These are phyloP conservation scores for Podocnemis expansa DNA, from an alignment of 2,113 vertebrate species.

Conservation along the genomic window DNA sequence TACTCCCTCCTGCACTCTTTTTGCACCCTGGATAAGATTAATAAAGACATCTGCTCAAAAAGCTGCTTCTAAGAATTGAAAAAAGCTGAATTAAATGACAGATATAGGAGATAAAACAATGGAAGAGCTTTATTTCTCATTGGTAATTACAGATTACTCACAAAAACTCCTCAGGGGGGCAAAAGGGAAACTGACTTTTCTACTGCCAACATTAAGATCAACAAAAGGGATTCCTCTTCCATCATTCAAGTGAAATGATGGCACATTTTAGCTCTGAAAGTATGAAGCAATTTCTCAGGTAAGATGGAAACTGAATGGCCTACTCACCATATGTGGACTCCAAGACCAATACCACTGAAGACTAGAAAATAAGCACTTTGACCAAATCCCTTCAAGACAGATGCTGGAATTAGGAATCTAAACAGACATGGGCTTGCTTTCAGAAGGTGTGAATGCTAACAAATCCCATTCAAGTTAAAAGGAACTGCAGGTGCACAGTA, in stretches of 20 bases:
- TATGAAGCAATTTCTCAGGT: fast-evolving
- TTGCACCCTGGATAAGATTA: neutral
- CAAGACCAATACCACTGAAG: neutral
- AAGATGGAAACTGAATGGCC: fast-evolving
- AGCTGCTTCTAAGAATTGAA: fast-evolving
- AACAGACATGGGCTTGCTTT: neutral
- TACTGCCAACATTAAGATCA: neutral
- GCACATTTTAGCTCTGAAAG: neutral
- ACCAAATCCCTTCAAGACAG: neutral
- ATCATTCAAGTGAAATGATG: neutral
- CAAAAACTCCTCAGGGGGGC: neutral
- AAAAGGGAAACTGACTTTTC: neutral
- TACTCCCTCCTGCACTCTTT: neutral
- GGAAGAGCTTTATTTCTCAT: neutral
- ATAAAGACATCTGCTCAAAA: neutral
- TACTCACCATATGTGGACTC: neutral
- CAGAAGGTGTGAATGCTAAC: neutral
- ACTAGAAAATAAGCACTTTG: neutral
- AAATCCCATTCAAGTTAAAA: neutral
- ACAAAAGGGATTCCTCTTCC: neutral
- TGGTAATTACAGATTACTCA: neutral
- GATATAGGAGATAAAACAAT: neutral
- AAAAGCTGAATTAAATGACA: neutral
- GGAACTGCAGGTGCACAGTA: neutral
- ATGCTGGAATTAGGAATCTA: neutral